Evolutionary conservation across 2,888 invertebrate genomes (phyloP).

Genomic region (Pseudococcus jackbeardsleyi): DNA sequence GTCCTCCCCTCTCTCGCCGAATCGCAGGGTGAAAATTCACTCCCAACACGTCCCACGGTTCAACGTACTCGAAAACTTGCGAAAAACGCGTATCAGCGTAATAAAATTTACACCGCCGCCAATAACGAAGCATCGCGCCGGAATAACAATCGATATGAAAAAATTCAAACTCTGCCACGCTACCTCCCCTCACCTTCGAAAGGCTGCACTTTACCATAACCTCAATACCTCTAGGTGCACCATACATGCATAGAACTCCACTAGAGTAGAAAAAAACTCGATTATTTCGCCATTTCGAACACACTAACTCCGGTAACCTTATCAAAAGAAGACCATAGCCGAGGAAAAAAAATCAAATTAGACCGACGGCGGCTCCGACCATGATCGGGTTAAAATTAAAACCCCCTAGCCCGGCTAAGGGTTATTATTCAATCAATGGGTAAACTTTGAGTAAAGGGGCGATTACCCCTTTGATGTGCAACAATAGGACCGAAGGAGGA

Average conservation of each 20-base stretch:
- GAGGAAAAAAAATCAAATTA: constrained; percentile 17
- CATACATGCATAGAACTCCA: neutral
- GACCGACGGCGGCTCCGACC: neutral
- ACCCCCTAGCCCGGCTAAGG: neutral
- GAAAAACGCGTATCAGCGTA: neutral
- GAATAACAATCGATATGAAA: neutral
- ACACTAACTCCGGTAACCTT: neutral
- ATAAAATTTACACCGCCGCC: neutral
- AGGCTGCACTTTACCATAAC: neutral
- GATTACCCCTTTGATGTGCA: constrained; percentile 22
- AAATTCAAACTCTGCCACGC: neutral
- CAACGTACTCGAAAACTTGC: neutral
- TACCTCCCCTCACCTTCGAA: neutral
- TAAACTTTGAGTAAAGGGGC: neutral
- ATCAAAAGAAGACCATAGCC: neutral
- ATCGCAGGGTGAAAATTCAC: neutral
- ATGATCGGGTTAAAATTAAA: constrained; percentile 31
- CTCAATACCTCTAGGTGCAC: neutral
- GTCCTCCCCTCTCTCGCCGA: too few relatives aligned
- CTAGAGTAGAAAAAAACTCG: constrained; percentile 18
- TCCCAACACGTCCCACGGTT: neutral
- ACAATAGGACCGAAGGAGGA: neutral
- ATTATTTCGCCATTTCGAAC: constrained; percentile 30
- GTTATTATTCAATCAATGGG: constrained; percentile 12
- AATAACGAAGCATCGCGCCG: neutral